Evolutionary conservation across 2,797 vertebrate species (phyloP).

Genomic region (Hirundo rustica): DNA sequence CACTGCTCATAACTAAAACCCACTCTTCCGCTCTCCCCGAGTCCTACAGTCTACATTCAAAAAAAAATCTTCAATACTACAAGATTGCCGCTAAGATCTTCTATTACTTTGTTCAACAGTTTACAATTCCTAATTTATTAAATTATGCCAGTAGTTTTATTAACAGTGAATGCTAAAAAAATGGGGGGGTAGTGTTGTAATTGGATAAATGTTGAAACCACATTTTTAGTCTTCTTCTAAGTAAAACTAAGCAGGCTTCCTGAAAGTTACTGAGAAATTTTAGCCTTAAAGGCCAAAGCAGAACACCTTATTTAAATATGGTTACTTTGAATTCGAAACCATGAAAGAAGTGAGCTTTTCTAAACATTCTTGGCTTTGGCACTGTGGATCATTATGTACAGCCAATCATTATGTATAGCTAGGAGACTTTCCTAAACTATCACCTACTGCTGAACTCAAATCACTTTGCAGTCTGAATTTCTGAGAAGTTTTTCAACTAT

Average conservation of each 20-base stretch:
- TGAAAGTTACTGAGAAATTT: neutral
- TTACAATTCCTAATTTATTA: neutral
- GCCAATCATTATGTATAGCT: neutral
- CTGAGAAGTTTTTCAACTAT: neutral
- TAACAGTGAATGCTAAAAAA: neutral
- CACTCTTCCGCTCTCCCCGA: neutral
- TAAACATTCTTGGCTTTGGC: neutral
- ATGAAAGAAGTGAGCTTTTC: neutral
- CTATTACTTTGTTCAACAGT: neutral
- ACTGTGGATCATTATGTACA: neutral
- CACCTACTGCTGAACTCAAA: neutral
- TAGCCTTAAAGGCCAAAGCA: conserved; percentile 11
- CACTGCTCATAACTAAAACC: neutral
- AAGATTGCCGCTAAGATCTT: neutral
- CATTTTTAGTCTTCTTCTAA: neutral
- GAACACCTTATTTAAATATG: conserved; percentile 12
- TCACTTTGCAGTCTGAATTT: neutral
- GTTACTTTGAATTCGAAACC: neutral
- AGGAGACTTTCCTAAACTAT: neutral
- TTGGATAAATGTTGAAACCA: neutral
- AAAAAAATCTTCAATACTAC: neutral
- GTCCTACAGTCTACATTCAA: neutral
- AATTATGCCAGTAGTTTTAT: neutral
- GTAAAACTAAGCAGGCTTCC: neutral
- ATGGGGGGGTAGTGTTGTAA: accelerated